These are phyloP conservation scores for Helobdella robusta DNA, from an alignment of 2,888 invertebrate genomes.

Conservation along the genomic window DNA sequence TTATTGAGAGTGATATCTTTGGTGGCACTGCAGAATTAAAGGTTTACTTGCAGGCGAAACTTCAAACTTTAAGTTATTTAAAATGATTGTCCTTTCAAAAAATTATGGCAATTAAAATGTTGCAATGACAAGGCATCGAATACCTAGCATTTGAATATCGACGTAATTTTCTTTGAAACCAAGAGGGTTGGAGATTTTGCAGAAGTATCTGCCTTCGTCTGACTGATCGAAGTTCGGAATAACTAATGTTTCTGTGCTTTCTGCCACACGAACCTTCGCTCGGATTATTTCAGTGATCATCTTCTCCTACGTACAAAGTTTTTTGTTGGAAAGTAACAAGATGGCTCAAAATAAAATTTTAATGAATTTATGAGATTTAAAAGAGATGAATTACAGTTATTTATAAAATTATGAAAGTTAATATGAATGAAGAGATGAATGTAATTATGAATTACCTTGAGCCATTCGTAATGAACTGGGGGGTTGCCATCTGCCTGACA, in stretches of 20 bases:
- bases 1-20: background rate
- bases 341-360: no score
- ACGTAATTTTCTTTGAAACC: conserved; percentile 21
- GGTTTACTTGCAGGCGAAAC: background rate
- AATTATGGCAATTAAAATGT: background rate
- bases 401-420: no score
- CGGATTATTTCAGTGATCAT: conserved; percentile 23
- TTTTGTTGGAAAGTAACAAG: background rate
- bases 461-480: conserved; percentile 20
- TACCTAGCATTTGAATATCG: conserved; percentile 25
- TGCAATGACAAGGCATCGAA: background rate
- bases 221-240: conserved; percentile 13
- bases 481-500: conserved; percentile 26
- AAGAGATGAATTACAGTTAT: no score
- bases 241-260: background rate
- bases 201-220: conserved; percentile 30
- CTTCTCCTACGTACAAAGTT: conserved; percentile 21
- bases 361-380: no score
- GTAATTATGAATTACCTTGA: no score
- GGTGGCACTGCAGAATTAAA: conserved; percentile 22
- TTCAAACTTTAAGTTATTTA: background rate
- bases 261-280: conserved; percentile 20
- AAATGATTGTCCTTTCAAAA: background rate
- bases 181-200: conserved; percentile 27
- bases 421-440: no score